These are phyloP conservation scores for Heteronetta atricapilla DNA, from an alignment of 2,113 vertebrate species.

Conservation along the genomic window DNA sequence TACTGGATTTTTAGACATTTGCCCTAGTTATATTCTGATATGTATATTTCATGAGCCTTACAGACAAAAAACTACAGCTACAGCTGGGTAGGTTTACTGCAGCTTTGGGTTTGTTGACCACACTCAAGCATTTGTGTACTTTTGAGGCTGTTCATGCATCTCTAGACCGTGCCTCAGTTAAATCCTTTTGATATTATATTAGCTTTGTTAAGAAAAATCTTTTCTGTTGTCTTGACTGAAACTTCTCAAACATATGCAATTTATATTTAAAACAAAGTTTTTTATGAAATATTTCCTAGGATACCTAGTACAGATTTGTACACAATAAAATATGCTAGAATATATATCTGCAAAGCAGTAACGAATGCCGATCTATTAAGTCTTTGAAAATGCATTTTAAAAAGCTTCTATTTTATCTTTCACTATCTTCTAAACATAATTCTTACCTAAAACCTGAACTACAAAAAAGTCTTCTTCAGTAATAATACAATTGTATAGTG, in stretches of 20 bases:
- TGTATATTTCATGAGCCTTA: not conserved
- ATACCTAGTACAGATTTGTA: not conserved
- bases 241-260: not conserved
- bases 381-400: not conserved
- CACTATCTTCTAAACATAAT: not conserved
- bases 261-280: not conserved
- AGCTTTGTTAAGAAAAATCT: not conserved
- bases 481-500: not conserved
- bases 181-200: not conserved
- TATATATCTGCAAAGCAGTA: not conserved
- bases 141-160: not conserved
- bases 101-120: not conserved
- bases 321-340: not conserved
- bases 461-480: not conserved
- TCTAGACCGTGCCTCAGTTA: not conserved
- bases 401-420: not conserved
- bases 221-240: not conserved
- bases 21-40: not conserved
- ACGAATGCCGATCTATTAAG: not conserved
- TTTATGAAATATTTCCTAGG: not conserved
- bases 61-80: not conserved
- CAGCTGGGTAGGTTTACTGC: not conserved
- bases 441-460: not conserved
- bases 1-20: not conserved
- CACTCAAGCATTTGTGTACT: accelerated